Conservation (phyloP, 2,113 vertebrate species). For the Crocuta crocuta region DNA sequence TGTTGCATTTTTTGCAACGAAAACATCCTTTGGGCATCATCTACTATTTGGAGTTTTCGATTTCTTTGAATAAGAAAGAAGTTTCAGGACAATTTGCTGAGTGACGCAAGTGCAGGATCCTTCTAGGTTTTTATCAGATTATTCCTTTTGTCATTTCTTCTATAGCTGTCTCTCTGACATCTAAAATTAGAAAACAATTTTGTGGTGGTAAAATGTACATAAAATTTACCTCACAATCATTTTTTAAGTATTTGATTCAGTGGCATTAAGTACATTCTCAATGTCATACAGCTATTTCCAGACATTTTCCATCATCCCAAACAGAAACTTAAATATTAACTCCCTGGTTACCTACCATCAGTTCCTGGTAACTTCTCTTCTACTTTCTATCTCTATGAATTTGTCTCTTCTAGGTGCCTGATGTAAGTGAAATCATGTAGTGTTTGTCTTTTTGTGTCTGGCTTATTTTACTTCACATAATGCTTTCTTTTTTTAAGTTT, state of each 20-base stretch:
- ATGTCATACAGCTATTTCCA: neutral
- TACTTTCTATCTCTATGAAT: neutral
- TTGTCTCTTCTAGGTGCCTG: neutral
- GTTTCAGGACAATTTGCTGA: neutral
- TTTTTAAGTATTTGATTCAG: neutral
- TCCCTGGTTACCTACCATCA: neutral
- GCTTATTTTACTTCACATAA: neutral
- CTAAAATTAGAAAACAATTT: neutral
- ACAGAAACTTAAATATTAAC: neutral
- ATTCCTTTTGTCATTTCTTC: neutral
- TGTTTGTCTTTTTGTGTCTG: neutral
- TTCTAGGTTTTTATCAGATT: neutral
- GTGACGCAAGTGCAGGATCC: neutral
- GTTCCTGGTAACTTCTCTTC: neutral
- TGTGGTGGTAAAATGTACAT: neutral
- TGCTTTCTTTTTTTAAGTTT: neutral
- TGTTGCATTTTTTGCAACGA: neutral
- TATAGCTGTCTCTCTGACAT: neutral
- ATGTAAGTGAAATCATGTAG: neutral
- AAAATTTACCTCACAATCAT: neutral
- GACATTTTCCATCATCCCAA: neutral
- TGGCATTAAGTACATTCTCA: neutral
- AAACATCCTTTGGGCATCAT: neutral
- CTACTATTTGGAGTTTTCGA: neutral
- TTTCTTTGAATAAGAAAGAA: conserved; percentile 29